These are phyloP conservation scores for Diachasmimorpha longicaudata DNA, from an alignment of 1,140 invertebrate genomes.

Conservation along the genomic window DNA sequence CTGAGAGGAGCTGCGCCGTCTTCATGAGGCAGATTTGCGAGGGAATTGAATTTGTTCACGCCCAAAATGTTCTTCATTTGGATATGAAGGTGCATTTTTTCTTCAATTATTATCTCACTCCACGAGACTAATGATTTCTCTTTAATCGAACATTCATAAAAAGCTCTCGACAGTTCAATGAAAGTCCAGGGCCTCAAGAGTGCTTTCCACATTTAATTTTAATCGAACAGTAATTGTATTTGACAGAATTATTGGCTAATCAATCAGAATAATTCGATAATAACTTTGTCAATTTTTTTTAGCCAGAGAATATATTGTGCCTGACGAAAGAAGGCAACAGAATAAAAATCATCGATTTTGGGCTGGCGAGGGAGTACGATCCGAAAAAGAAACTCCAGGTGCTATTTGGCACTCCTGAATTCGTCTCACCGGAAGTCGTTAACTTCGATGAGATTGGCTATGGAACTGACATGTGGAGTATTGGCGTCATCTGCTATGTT, in stretches of 20 bases:
- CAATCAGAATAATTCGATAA: no score
- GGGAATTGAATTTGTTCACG: constrained; percentile 95
- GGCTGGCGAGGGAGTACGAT: constrained; percentile 90
- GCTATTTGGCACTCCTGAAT: constrained; percentile 97
- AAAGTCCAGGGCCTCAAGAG: no score
- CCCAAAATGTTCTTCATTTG: constrained; percentile 91
- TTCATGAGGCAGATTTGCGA: constrained; percentile 98
- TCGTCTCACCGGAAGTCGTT: constrained; percentile 97
- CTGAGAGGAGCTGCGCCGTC: constrained; percentile 92
- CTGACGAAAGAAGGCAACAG: constrained; percentile 92
- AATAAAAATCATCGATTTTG: constrained; percentile 98
- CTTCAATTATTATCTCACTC: neutral
- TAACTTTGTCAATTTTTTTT: constrained; percentile 40
- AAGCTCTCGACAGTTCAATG: no score
- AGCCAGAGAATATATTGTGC: constrained; percentile 98
- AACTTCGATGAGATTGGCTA: constrained; percentile 97
- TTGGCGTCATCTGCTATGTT: constrained; percentile 97
- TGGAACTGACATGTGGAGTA: constrained; percentile 97
- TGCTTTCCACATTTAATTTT: no score
- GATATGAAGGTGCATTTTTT: constrained; percentile 85
- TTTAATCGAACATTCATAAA: no score
- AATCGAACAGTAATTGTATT: no score
- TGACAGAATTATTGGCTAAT: no score
- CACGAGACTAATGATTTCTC: neutral
- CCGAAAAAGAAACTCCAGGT: constrained; percentile 90